phyloP scores from a whole-genome alignment of 2,888 invertebrate genomes.

The Andricus curvator region DNA sequence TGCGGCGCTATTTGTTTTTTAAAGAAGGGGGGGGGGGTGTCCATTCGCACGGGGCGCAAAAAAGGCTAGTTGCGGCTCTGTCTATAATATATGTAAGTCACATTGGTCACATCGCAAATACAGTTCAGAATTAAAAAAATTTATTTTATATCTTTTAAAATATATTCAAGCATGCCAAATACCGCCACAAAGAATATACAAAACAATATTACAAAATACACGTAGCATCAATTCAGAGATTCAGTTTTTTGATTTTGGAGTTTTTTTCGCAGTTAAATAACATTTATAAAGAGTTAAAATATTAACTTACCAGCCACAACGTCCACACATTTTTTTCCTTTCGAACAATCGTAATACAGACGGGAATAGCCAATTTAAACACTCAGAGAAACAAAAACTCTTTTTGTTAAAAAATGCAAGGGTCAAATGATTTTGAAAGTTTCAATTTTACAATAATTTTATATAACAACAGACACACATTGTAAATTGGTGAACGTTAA shows the following conservation, averaged over 20 bases:
- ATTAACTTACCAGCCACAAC: conserved; percentile 64
- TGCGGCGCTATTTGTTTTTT: no score
- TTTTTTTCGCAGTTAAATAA: background rate
- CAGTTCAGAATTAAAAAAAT: background rate
- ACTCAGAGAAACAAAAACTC: background rate
- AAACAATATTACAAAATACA: background rate
- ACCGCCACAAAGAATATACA: no score
- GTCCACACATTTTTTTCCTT: conserved; percentile 66
- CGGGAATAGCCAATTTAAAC: background rate
- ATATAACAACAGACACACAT: background rate
- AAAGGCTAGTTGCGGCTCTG: no score
- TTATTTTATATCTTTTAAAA: background rate
- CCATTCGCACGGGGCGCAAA: no score
- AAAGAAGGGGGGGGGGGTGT: no score
- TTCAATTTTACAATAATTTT: background rate
- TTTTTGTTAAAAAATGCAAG: background rate
- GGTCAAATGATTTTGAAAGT: background rate
- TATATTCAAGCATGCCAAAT: no score
- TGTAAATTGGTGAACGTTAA: background rate
- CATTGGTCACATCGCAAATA: no score
- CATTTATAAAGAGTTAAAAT: background rate
- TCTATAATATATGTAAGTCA: no score
- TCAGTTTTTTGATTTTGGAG: background rate
- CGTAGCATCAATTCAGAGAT: background rate
- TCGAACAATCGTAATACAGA: background rate